Conservation (phyloP, 1,140 invertebrate species). For the Neodiprion virginianus region DNA sequence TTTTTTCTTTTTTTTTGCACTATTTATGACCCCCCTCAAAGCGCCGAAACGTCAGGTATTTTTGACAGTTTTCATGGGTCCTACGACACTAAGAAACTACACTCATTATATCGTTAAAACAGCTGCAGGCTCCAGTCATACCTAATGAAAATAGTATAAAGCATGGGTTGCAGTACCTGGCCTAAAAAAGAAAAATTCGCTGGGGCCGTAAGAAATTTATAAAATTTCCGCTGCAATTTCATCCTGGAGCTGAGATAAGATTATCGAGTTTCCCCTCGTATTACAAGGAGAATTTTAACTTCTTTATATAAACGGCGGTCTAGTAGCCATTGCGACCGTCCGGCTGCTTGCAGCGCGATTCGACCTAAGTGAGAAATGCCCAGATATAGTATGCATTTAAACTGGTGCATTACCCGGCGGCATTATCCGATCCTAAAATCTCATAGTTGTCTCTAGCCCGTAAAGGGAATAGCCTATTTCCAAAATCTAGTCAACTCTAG, state of each 20-base stretch:
- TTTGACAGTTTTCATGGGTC: no score
- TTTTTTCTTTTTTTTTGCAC: no score
- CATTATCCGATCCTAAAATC: slow-evolving; percentile 3
- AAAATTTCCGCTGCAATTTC: not conserved
- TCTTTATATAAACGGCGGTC: not conserved
- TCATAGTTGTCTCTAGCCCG: not conserved
- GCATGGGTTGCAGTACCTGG: slow-evolving; percentile 34
- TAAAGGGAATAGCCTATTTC: not conserved
- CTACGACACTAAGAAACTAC: no score
- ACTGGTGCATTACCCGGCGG: not conserved
- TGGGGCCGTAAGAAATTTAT: not conserved
- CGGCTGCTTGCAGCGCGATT: not conserved
- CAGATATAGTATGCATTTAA: slow-evolving; percentile 3
- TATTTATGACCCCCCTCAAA: no score
- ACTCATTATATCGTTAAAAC: no score
- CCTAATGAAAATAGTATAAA: not conserved
- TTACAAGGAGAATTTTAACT: not conserved
- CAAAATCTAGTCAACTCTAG: not conserved
- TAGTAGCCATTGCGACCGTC: not conserved
- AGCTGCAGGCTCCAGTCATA: not conserved
- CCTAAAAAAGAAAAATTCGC: slow-evolving; percentile 15
- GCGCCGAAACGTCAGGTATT: no score
- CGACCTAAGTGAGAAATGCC: not conserved
- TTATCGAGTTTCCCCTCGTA: not conserved
- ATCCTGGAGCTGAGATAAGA: not conserved